These are phyloP conservation scores for Patella depressa DNA, from an alignment of 2,888 invertebrate genomes.

Conservation along the genomic window DNA sequence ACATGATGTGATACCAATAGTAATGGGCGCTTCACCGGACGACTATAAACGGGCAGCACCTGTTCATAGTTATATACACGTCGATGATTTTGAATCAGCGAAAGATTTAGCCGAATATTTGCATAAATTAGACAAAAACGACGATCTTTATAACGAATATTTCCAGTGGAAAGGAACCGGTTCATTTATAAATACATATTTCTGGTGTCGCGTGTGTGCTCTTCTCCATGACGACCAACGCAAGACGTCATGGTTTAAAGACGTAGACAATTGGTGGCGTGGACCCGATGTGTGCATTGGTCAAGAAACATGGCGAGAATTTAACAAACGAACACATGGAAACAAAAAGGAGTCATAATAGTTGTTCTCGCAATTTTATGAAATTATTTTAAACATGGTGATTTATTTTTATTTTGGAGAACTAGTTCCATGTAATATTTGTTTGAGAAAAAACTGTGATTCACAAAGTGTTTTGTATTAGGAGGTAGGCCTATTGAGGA, in stretches of 20 bases:
- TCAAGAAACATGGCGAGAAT: slow-evolving; percentile 47
- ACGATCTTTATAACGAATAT: slow-evolving; percentile 92
- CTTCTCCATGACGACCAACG: slow-evolving; percentile 59
- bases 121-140: slow-evolving; percentile 86
- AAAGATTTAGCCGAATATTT: slow-evolving; percentile 90
- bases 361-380: too few relatives aligned
- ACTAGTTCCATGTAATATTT: too few relatives aligned
- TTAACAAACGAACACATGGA: too few relatives aligned
- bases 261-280: slow-evolving; percentile 95
- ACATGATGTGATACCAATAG: slow-evolving; percentile 90
- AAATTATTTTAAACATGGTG: too few relatives aligned
- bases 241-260: slow-evolving; percentile 75
- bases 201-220: slow-evolving; percentile 91
- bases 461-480: too few relatives aligned
- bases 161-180: slow-evolving; percentile 95
- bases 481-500: too few relatives aligned
- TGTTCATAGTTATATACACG: slow-evolving; percentile 95
- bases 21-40: slow-evolving; percentile 93
- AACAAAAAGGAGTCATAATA: too few relatives aligned
- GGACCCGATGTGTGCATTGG: slow-evolving; percentile 60
- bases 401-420: too few relatives aligned
- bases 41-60: slow-evolving; percentile 93
- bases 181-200: slow-evolving; percentile 95
- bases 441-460: too few relatives aligned
- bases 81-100: slow-evolving; percentile 92